Conservation (phyloP, 2,888 invertebrate species). For the Adela reaumurella region DNA sequence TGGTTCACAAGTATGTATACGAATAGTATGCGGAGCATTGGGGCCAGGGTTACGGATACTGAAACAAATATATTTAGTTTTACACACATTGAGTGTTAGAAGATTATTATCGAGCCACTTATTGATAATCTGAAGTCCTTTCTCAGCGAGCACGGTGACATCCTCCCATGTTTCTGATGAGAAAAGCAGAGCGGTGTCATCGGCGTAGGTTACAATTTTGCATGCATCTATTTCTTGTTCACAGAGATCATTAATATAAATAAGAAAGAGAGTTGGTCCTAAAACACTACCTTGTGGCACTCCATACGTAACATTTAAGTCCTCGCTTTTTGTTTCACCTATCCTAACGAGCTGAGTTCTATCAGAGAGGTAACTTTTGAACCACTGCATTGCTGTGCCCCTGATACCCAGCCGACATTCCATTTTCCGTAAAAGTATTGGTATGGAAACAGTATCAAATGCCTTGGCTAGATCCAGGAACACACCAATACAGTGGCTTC, state of each 20-base stretch:
- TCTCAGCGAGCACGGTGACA: background rate
- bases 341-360: too few species aligned
- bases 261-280: too few species aligned
- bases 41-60: background rate
- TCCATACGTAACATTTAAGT: too few species aligned
- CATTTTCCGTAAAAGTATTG: too few species aligned
- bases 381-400: too few species aligned
- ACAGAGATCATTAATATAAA: conserved; percentile 3
- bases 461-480: too few species aligned
- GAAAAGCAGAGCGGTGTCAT: conserved; percentile 4
- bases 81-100: conserved; percentile 1
- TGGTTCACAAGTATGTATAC: background rate
- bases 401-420: too few species aligned
- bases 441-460: too few species aligned
- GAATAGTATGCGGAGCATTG: background rate
- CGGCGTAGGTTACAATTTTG: background rate
- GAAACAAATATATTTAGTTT: conserved; percentile 3
- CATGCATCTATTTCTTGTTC: background rate
- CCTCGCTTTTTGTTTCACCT: too few species aligned
- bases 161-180: background rate
- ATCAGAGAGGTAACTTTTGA: too few species aligned
- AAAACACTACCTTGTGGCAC: too few species aligned
- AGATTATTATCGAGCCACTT: conserved; percentile 2
- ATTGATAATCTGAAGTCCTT: background rate
- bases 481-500: too few species aligned